phyloP scores from a whole-genome alignment of 2,113 vertebrate species.

The Anoura caudifer region DNA sequence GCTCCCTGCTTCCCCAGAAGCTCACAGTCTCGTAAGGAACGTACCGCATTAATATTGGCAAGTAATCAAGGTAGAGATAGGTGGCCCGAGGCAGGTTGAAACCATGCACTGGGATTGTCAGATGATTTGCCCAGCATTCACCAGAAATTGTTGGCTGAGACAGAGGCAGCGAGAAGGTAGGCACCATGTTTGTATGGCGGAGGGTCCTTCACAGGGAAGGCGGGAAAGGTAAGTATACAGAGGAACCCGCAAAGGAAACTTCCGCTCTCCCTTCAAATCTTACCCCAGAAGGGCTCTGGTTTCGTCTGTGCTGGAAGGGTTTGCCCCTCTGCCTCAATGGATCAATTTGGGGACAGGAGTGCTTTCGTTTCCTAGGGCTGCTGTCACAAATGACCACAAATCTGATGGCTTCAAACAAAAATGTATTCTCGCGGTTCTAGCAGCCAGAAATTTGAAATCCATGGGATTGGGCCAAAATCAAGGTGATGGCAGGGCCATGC shows the following conservation, averaged over 20 bases:
- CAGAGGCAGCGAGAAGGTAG: not conserved
- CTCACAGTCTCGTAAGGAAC: not conserved
- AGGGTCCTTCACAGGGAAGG: not conserved
- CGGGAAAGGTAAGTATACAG: not conserved
- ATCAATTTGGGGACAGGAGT: not conserved
- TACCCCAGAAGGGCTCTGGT: not conserved
- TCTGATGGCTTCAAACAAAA: not conserved
- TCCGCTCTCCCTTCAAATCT: not conserved
- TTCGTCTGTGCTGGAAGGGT: not conserved
- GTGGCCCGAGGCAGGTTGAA: not conserved
- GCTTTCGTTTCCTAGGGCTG: not conserved
- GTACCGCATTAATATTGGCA: fast-evolving
- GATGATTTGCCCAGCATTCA: not conserved
- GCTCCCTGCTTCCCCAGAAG: not conserved
- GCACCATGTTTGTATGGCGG: not conserved
- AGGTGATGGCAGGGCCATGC: too few species aligned
- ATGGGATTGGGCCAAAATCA: not conserved
- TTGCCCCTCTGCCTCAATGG: not conserved
- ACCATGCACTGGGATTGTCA: not conserved
- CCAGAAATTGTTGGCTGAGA: not conserved
- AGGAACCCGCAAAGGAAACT: not conserved
- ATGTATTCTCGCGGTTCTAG: not conserved
- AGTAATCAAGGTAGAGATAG: not conserved
- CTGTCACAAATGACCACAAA: not conserved
- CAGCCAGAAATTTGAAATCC: not conserved